Evolutionary conservation across 2,888 invertebrate genomes (phyloP).

Genomic region (Eupithecia exiguata): DNA sequence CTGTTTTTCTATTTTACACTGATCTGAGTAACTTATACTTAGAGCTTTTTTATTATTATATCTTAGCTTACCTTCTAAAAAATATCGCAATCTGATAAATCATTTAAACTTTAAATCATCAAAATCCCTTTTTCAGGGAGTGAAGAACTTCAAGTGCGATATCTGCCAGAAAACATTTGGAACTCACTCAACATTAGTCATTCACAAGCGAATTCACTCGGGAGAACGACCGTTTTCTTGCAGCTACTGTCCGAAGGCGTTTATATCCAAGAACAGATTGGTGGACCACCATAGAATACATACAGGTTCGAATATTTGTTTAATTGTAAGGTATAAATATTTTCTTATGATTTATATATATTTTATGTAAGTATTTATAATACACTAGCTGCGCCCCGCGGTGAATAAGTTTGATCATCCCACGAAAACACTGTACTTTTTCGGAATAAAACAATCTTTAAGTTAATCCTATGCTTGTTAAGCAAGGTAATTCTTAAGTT

Average conservation of each 20-base stretch:
- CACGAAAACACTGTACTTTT: too few relatives aligned
- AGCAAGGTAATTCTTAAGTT: too few relatives aligned
- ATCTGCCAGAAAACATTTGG: slow-evolving; percentile 71
- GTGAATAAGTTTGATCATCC: neutral
- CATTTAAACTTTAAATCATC: neutral
- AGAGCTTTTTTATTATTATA: neutral
- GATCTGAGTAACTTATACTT: neutral
- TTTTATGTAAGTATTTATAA: too few relatives aligned
- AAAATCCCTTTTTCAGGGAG: slow-evolving; percentile 53
- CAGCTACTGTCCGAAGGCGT: slow-evolving; percentile 67
- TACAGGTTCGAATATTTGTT: slow-evolving; percentile 52
- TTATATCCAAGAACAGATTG: slow-evolving; percentile 68
- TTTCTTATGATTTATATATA: neutral
- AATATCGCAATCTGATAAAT: neutral
- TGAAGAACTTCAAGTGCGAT: slow-evolving; percentile 70
- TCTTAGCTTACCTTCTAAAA: too few relatives aligned
- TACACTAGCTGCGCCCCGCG: too few relatives aligned
- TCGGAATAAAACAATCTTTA: too few relatives aligned
- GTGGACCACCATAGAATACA: slow-evolving; percentile 73
- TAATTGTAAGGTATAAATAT: neutral
- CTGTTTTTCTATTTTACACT: neutral
- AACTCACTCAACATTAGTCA: slow-evolving; percentile 60
- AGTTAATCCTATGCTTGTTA: too few relatives aligned
- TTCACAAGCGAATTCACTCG: slow-evolving; percentile 76
- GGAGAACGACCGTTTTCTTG: slow-evolving; percentile 72